Evolutionary conservation across 2,797 vertebrate species (phyloP), one percentile per base, ranked within the genome.

Genomic region (Harpagifer antarcticus): DNA sequence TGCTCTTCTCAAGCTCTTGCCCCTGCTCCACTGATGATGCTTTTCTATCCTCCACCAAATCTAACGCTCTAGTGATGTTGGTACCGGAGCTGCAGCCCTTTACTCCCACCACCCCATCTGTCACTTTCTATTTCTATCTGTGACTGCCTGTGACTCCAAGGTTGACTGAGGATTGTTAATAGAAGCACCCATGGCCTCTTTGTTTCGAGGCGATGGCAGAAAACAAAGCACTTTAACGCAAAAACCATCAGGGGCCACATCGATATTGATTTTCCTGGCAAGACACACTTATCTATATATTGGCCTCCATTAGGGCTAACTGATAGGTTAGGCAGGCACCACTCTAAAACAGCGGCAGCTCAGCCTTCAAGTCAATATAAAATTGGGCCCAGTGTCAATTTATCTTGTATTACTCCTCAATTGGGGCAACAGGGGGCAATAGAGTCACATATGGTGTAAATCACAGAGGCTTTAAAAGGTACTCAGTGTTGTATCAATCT

Each of bases 211-310:
- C 71, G n/a, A 66, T 78, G 76, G 75, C 82, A 82, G 68, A 90
- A 91, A 92, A 91, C 89, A 92, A 91, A 91, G 90, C 86, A 84
- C 88, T 92, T 89, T 84, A 68, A 86, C 79, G 91, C 78, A 77
- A 82, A 93, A 91, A 91, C 87, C 90, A 90, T 93, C 93, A 93
- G 83, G 68, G 85, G 84, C 84, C 89, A 92, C 92, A 92, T 91
- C 80, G 89, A 94, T 95, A 95, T 95, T 96, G 95, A 96, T 96
- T 96, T 88, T 94, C 87, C 76, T 75, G 79, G 91, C 86, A 88
- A 85, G 88, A 82, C 92, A 91, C 89, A 93, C 91, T 95, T 94
- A 92, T 90, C 92, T 93, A 86, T 94, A 93, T 93, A 94, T 92
- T 93, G 93, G 89, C 82, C 91, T 94, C 91, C 87, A 93, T 93